These are phyloP conservation scores for Leptobrachium ailaonicum DNA, from an alignment of 2,113 vertebrate genomes.

Conservation along the genomic window DNA sequence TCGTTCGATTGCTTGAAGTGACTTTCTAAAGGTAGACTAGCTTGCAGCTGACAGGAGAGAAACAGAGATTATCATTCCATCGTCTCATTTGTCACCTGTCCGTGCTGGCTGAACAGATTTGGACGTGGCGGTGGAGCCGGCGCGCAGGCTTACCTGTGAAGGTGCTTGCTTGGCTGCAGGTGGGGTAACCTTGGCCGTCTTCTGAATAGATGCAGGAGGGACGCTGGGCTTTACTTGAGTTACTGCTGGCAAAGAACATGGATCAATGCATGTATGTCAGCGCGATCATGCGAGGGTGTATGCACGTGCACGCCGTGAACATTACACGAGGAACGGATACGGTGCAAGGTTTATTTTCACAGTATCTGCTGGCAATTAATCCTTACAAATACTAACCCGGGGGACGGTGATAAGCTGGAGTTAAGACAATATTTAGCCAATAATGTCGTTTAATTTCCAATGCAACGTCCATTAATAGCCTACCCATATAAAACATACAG, in stretches of 20 bases:
- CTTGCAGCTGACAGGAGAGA: constrained; percentile 52
- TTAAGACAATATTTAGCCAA: no score
- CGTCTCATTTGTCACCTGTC: not conserved
- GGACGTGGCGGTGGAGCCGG: not conserved
- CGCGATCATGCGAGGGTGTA: not conserved
- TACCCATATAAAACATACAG: no score
- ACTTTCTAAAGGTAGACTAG: constrained; percentile 69
- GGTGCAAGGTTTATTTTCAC: no score
- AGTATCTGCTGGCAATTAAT: no score
- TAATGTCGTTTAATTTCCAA: no score
- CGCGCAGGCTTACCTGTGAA: constrained; percentile 68
- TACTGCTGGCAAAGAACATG: constrained; percentile 19
- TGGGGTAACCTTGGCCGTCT: constrained; percentile 69
- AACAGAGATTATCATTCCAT: not conserved
- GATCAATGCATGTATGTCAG: not conserved
- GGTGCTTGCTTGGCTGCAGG: constrained; percentile 61
- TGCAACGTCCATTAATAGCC: no score
- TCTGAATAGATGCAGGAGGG: constrained; percentile 58
- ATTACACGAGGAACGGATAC: no score
- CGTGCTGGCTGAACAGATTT: not conserved
- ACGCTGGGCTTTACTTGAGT: constrained; percentile 64
- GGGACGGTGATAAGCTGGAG: no score
- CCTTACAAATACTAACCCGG: no score
- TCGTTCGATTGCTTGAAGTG: constrained; percentile 78
- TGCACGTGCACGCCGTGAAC: not conserved